Evolutionary conservation across 2,113 vertebrate genomes (phyloP).

Genomic region (Melozone crissalis): DNA sequence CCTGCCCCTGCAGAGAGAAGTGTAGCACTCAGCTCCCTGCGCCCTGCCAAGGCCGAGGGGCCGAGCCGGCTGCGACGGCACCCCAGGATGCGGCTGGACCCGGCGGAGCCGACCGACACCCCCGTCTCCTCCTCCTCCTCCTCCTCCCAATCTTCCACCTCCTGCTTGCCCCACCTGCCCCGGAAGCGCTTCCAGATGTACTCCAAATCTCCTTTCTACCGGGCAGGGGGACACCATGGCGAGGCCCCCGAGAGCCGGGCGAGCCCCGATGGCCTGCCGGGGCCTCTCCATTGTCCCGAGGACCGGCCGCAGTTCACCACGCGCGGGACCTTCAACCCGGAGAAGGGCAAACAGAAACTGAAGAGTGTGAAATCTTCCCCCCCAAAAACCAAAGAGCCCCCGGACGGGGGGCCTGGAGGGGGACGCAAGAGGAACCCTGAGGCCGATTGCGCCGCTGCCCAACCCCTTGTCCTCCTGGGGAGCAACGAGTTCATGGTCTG

Average conservation of each 20-base stretch:
- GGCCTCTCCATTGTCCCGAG: slow-evolving; percentile 32
- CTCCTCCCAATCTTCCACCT: slow-evolving; percentile 72
- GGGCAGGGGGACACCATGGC: neutral
- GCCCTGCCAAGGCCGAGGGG: slow-evolving; percentile 75
- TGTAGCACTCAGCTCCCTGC: slow-evolving; percentile 68
- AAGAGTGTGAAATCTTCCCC: slow-evolving; percentile 83
- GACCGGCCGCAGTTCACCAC: slow-evolving; percentile 89
- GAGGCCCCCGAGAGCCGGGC: slow-evolving; percentile 50
- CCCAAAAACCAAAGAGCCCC: slow-evolving; percentile 82
- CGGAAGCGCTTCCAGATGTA: slow-evolving; percentile 87
- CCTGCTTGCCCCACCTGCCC: slow-evolving; percentile 75
- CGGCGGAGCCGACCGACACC: slow-evolving; percentile 44
- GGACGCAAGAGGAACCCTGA: slow-evolving; percentile 75
- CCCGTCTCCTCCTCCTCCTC: slow-evolving; percentile 65
- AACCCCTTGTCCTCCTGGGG: slow-evolving; percentile 85
- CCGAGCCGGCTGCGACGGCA: slow-evolving; percentile 72
- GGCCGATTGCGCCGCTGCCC: slow-evolving; percentile 76
- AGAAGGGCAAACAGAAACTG: slow-evolving; percentile 93
- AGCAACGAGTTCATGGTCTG: slow-evolving; percentile 98
- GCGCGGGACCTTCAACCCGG: slow-evolving; percentile 90
- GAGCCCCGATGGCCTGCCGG: slow-evolving; percentile 46
- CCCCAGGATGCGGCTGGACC: slow-evolving; percentile 80
- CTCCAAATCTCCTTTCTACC: slow-evolving; percentile 84
- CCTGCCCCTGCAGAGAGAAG: slow-evolving; percentile 78
- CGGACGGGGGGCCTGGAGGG: slow-evolving; percentile 63